Conservation (phyloP, 2,888 invertebrate species). For the Pristionchus entomophagus region DNA sequence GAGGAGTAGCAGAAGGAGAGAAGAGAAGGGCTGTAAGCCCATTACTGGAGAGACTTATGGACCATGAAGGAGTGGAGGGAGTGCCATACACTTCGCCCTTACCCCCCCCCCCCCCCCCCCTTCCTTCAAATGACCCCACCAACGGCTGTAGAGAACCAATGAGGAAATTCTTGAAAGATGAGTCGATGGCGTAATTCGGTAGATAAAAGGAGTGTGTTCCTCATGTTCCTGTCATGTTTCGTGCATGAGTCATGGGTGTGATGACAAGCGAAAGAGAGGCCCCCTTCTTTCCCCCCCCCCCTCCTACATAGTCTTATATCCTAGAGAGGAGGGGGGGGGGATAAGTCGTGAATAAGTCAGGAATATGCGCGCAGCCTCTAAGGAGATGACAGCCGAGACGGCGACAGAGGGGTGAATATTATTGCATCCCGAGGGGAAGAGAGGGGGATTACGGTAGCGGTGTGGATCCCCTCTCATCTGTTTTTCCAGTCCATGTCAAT, state of each 20-base stretch:
- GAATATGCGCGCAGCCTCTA: not conserved
- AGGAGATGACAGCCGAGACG: conserved; percentile 10
- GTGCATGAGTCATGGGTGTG: not conserved
- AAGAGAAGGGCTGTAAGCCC: conserved; percentile 16
- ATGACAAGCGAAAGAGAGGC: not conserved
- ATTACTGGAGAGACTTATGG: conserved; percentile 25
- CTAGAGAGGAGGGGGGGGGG: not conserved
- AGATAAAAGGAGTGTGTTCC: not conserved
- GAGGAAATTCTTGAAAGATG: too few relatives aligned
- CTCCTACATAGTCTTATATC: not conserved
- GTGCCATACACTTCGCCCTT: not conserved
- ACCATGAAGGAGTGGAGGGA: not conserved
- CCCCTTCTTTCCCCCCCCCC: not conserved
- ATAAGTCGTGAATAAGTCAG: conserved; percentile 38
- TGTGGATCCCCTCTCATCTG: not conserved
- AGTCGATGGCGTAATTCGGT: too few relatives aligned
- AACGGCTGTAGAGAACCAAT: not conserved
- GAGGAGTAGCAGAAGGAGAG: not conserved
- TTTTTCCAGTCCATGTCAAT: not conserved
- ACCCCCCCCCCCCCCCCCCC: too few relatives aligned
- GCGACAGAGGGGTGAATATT: too few relatives aligned
- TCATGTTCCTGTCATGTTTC: not conserved
- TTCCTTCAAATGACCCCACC: not conserved
- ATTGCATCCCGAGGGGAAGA: too few relatives aligned
- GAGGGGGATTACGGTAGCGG: not conserved